Evolutionary conservation across 2,113 vertebrate genomes (phyloP).

Genomic region (Apodemus sylvaticus): DNA sequence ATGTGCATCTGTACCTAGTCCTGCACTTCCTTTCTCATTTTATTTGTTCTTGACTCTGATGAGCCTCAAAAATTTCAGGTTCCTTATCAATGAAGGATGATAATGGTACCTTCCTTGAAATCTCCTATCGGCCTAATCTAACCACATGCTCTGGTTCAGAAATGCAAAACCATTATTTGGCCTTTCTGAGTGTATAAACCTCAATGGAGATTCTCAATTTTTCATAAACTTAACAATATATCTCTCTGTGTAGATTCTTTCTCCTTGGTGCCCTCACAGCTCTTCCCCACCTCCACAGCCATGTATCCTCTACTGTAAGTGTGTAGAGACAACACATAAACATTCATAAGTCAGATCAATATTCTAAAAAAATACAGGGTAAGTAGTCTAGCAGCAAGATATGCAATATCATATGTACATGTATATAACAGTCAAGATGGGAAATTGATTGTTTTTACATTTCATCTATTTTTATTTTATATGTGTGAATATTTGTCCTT

Average conservation of each 20-base stretch:
- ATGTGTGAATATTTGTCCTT: background rate
- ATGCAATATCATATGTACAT: background rate
- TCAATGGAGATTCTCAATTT: background rate
- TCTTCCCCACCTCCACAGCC: accelerated
- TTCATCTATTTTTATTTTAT: background rate
- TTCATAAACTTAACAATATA: background rate
- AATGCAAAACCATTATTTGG: background rate
- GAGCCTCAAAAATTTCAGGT: accelerated
- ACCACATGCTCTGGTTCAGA: background rate
- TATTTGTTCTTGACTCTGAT: background rate
- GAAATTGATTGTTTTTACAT: background rate
- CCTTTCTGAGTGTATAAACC: background rate
- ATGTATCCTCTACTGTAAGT: accelerated
- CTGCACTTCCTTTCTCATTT: background rate
- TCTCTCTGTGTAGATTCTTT: background rate
- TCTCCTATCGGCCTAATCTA: too few species aligned
- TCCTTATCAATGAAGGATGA: background rate
- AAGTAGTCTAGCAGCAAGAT: background rate
- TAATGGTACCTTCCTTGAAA: background rate
- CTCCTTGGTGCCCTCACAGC: background rate
- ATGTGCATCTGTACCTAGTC: accelerated
- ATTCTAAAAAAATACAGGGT: background rate
- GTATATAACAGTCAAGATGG: background rate
- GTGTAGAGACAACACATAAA: background rate
- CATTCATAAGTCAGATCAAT: background rate